phyloP scores from a whole-genome alignment of 2,797 vertebrate genomes.

The Myotis findleyi region DNA sequence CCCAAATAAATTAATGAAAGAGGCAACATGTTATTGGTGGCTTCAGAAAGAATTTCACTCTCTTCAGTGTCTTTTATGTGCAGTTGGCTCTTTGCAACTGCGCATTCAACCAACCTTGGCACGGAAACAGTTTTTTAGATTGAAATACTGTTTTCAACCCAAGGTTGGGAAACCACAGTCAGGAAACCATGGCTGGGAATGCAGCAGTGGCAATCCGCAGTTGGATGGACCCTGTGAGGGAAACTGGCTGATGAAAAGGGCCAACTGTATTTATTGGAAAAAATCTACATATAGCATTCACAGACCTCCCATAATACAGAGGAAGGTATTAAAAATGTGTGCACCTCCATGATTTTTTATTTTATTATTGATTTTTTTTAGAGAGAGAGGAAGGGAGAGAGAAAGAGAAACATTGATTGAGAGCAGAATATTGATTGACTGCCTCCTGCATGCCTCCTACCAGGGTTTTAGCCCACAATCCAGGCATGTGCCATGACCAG shows the following conservation, averaged over 20 bases:
- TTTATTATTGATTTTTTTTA: too few species aligned
- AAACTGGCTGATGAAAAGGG: background rate
- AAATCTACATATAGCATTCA: background rate
- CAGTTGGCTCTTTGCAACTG: background rate
- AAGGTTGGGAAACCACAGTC: background rate
- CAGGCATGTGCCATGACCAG: too few species aligned
- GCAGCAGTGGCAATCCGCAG: background rate
- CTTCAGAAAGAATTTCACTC: conserved; percentile 1
- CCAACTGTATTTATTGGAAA: background rate
- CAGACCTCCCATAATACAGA: conserved; percentile 89
- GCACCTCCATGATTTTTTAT: conserved; percentile 60
- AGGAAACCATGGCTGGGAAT: background rate
- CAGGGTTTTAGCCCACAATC: too few species aligned
- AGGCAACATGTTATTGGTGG: background rate
- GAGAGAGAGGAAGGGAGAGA: too few species aligned
- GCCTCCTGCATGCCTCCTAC: too few species aligned
- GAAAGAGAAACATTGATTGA: too few species aligned
- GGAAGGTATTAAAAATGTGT: conserved; percentile 91
- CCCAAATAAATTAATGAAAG: background rate
- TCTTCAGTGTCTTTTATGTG: background rate
- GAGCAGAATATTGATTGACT: too few species aligned
- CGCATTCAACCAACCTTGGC: background rate
- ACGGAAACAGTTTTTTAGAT: background rate
- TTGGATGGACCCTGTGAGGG: background rate
- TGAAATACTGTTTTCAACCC: background rate